Conservation (phyloP, 2,113 vertebrate species). For the Cavia aperea region DNA sequence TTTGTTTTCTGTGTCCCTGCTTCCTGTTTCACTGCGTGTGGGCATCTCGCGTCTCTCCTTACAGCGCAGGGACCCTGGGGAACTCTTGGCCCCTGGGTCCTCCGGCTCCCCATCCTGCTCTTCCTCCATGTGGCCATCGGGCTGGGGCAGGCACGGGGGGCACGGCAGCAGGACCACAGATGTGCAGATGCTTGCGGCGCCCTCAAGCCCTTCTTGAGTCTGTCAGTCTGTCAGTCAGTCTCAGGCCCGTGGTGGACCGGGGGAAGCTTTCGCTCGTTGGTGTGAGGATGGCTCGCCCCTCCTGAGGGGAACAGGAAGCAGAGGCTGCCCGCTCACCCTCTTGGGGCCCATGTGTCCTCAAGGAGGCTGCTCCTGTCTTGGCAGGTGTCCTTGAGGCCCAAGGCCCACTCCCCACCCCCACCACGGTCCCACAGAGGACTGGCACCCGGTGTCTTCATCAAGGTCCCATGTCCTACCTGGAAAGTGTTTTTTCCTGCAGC, state of each 20-base stretch:
- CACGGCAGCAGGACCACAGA: background rate
- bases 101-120: no score
- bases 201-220: background rate
- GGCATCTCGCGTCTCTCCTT: constrained; percentile 16
- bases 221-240: background rate
- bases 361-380: background rate
- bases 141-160: background rate
- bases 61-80: background rate
- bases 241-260: constrained; percentile 17
- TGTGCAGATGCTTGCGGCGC: background rate
- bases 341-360: background rate
- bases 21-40: background rate
- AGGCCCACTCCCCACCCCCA: background rate
- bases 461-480: background rate
- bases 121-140: background rate
- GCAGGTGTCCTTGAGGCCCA: background rate
- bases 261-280: constrained; percentile 56
- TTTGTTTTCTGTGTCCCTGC: constrained; percentile 37
- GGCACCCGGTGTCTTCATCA: background rate
- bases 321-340: background rate
- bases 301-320: constrained; percentile 38
- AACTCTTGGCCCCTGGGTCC: background rate
- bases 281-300: constrained; percentile 18
- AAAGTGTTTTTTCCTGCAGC: background rate
- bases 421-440: background rate